Base-by-base conservation (phyloP, 2,113 vertebrate species). In the Prinia subflava region DNA sequence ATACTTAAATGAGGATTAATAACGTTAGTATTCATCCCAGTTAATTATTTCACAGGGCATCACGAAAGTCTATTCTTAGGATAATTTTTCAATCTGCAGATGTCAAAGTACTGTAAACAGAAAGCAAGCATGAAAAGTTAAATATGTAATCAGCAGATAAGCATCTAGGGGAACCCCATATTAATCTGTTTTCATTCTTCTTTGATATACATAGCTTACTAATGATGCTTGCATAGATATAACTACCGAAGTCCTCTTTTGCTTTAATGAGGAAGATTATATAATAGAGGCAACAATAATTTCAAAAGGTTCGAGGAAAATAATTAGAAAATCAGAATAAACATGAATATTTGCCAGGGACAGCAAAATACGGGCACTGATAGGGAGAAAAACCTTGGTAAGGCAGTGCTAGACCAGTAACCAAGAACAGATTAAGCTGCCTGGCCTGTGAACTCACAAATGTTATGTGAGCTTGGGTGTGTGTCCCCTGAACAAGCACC, bases 31-130 rank as follows among this genome's bases (percentile, higher is more conserved):
- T 83, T 93, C 81, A 79, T 68, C 52, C 63, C 39, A 52, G 27
- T 41, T n/a, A 93, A 94, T 41, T 79, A 79, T 18, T 83, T 64
- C 55, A 83, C 8, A 65, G 15, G 57, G 37, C 70, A 88, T 28
- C 55, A 60, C 0, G 0, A 11, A 93, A 80, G 46, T 57, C 95
- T 88, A 86, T 81, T 93, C 83, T 86, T 67, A 63, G 47, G 64
- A 35, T 59, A 89, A 63, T 84, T 89, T 86, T 92, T 92, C 76
- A 89, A 92, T 87, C 64, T 90, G 89, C 76, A 96, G 64, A 94
- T 92, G 64, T 82, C 77, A 33, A 89, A 92, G 74, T 39, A 87
- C 21, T 6, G 1, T 47, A 91, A 96, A 92, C 33, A 92, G 55
- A 83, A 92, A 86, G 33, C 28, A 74, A 63, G 46, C 55, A 62